Base-by-base conservation (phyloP, 2,888 invertebrate species). In the Lasioglossum figueresi region DNA sequence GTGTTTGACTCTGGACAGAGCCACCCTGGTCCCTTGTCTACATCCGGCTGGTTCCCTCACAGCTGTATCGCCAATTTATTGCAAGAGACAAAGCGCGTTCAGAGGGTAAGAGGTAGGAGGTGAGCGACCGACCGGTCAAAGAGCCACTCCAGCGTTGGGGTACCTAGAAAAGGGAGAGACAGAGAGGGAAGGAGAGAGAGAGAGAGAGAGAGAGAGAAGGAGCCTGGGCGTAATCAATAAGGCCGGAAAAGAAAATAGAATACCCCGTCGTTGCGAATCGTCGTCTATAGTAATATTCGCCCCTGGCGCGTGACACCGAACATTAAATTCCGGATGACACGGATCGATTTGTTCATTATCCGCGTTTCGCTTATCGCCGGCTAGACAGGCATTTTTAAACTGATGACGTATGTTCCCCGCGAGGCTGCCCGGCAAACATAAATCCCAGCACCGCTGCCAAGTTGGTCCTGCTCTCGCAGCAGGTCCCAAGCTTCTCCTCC, bases 101-200 rank as follows among this genome's bases (percentile, higher is more conserved):
- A 76, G 79, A 73, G 84, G 72, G 59, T 68, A 76, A 75, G 83
- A 82, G 84, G 78, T 81, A 74, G 74, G 82, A 82, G 79, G 85
- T 85, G 83, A 83, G 84, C 84, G 83, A 85, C 83, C 80, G 83
- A 76, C 83, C 80, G 83, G 76, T 85, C 83, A 85, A 85, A 83
- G 83, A 83, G 85, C 83, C 79, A 83, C 85, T 85, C 76, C 45
- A 84, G 5, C 56, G 72, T 79, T 71, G 56, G 71, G 72, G 76
- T 79, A 79, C 76, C 63, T 79, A 31, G 79, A 52, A 66, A 72
- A 84, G 71, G 52, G 75, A 34, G 63, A 31, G 31, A 34, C 0
- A 31, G 4, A 4, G 37, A 48, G 80, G 34, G 43, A 1, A 14
- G 14, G 27, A 8, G 56, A 59, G n/a, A 12, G 56, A 31, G 59